Percentiles rank a stretch among this genome's conserved stretches.
phyloP scores from a whole-genome alignment of 64 coral and sea anemone species.

The Actinia tenebrosa region DNA sequence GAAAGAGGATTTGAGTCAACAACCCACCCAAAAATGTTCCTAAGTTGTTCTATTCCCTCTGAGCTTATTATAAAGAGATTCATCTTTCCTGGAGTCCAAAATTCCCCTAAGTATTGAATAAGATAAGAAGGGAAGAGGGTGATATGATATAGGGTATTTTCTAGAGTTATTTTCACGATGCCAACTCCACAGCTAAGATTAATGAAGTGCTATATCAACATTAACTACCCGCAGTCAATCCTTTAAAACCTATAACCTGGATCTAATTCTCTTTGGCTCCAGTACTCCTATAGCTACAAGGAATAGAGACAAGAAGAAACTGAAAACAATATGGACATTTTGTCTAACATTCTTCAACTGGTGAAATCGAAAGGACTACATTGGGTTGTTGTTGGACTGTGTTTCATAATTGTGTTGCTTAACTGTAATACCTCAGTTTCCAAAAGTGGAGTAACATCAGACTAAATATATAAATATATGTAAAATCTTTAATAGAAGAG shows the following conservation, averaged over 20 bases:
- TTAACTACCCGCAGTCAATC: conserved; percentile 13
- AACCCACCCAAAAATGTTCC: not conserved
- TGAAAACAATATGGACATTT: not conserved
- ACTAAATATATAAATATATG: not conserved
- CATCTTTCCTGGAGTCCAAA: not conserved
- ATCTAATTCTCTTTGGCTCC: not conserved
- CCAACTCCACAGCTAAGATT: conserved; percentile 7
- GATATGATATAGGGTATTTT: conserved; percentile 6
- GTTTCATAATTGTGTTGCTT: not conserved
- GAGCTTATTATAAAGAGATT: not conserved
- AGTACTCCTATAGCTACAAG: not conserved
- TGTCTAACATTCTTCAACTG: not conserved
- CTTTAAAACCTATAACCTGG: not conserved
- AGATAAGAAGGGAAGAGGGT: not conserved
- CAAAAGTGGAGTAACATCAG: not conserved
- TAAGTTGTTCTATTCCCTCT: not conserved
- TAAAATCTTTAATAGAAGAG: not conserved
- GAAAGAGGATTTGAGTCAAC: conserved; percentile 21
- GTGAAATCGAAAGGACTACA: not conserved
- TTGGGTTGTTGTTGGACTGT: not conserved
- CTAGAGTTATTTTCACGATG: not conserved
- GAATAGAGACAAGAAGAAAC: not conserved
- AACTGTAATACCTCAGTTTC: not conserved
- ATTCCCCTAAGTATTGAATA: not conserved
- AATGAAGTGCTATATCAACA: conserved; percentile 20